Percentiles rank a stretch among this genome's conserved stretches.
These are phyloP conservation scores for Eulimnadia texana DNA, from an alignment of 1,140 invertebrate species.

Conservation along the genomic window DNA sequence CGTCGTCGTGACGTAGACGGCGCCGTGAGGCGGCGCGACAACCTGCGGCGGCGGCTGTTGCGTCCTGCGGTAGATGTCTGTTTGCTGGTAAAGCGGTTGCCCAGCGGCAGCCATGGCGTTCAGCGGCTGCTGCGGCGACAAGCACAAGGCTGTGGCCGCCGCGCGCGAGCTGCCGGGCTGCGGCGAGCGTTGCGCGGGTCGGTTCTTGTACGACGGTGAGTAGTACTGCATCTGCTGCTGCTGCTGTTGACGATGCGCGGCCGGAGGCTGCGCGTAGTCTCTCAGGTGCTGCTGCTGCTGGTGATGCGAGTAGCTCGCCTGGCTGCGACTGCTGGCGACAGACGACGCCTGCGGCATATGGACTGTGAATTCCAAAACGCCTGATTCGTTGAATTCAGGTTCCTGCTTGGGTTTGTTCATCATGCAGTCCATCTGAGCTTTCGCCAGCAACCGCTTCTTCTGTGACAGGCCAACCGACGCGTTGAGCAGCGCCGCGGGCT, in stretches of 20 bases:
- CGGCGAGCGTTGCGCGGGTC: conserved; percentile 1
- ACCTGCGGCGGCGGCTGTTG: not conserved
- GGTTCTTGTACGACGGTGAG: not conserved
- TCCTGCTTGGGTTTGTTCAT: conserved; percentile 26
- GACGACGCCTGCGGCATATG: not conserved
- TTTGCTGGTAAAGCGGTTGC: conserved; percentile 37
- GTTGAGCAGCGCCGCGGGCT: conserved; percentile 28
- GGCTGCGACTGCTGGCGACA: not conserved
- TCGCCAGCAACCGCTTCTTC: conserved; percentile 73
- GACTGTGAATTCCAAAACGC: not conserved
- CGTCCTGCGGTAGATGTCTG: conserved; percentile 36
- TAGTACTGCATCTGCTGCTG: not conserved
- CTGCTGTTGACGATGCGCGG: conserved; percentile 34
- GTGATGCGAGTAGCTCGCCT: not conserved
- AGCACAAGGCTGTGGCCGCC: conserved; percentile 12
- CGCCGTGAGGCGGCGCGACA: not conserved
- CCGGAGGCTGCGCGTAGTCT: conserved; percentile 46
- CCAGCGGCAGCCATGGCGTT: conserved; percentile 31
- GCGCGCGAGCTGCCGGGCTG: conserved; percentile 1
- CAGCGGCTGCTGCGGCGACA: conserved; percentile 34
- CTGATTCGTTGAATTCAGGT: conserved; percentile 15
- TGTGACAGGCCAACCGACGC: conserved; percentile 37
- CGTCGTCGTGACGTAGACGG: conserved; percentile 31
- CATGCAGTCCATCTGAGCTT: conserved; percentile 70
- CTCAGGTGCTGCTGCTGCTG: conserved; percentile 17